Evolutionary conservation across 2,888 invertebrate species (phyloP).

Genomic region (Lithophane semibrunnea): DNA sequence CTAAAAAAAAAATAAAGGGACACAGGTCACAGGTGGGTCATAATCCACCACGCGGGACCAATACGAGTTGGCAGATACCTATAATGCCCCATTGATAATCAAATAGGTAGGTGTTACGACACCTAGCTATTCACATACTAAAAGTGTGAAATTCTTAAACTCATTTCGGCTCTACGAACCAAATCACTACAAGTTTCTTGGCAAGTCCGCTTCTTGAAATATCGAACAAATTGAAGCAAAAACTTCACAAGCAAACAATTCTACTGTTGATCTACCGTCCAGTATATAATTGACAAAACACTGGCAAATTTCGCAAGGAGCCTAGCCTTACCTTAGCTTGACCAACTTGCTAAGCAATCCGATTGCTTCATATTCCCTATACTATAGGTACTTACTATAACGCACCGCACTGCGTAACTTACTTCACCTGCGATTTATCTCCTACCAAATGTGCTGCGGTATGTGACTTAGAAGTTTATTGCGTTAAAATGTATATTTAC

Average conservation of each 20-base stretch:
- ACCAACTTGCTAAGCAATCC: conserved; percentile 59
- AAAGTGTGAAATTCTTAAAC: conserved; percentile 12
- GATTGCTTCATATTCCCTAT: conserved; percentile 62
- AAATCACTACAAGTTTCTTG: conserved; percentile 23
- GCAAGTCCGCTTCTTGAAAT: conserved; percentile 24
- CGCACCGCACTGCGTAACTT: conserved; percentile 33
- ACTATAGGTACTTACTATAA: neutral
- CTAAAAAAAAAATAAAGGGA: too few species aligned
- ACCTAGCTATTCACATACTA: neutral
- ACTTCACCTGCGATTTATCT: conserved; percentile 52
- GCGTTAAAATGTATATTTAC: conserved; percentile 3
- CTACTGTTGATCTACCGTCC: conserved; percentile 55
- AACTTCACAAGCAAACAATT: conserved; percentile 42
- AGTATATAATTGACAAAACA: conserved; percentile 60
- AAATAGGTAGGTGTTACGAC: neutral
- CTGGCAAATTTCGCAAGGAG: conserved; percentile 58
- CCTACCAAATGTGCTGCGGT: conserved; percentile 36
- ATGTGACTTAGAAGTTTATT: conserved; percentile 34
- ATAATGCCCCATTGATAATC: too few species aligned
- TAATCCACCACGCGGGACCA: too few species aligned
- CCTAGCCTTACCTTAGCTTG: conserved; percentile 57
- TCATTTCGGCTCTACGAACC: neutral
- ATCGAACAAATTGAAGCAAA: conserved; percentile 29
- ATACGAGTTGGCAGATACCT: too few species aligned
- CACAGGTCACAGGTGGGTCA: too few species aligned